Conservation (phyloP, 1,140 invertebrate genomes). For the Palaemon carinicauda region DNA sequence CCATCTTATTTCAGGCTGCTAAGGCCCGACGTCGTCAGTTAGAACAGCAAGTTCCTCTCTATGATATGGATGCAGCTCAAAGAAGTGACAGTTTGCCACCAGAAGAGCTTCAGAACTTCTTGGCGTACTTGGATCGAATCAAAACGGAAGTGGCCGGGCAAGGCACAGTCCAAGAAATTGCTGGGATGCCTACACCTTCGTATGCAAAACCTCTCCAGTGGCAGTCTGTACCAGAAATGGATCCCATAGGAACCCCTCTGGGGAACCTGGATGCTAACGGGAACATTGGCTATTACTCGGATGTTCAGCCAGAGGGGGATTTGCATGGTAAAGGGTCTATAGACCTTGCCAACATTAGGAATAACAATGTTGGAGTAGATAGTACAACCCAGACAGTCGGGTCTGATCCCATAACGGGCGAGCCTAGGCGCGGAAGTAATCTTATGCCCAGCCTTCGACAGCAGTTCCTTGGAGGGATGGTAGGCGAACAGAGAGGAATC, state of each 20-base stretch:
- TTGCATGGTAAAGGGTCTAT: background rate
- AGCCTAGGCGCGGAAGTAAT: background rate
- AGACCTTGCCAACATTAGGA: background rate
- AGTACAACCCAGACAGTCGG: too few species aligned
- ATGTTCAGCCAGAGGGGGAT: background rate
- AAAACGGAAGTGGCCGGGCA: constrained; percentile 54
- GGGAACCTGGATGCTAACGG: background rate
- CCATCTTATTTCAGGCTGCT: constrained; percentile 47
- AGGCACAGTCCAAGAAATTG: constrained; percentile 49
- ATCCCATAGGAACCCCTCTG: background rate
- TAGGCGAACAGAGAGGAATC: background rate
- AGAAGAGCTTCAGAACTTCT: constrained; percentile 56
- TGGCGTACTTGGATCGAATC: constrained; percentile 51
- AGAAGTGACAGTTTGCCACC: constrained; percentile 50
- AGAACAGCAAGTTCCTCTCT: constrained; percentile 57
- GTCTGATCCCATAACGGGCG: background rate
- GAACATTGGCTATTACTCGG: background rate
- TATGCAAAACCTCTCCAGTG: constrained; percentile 18
- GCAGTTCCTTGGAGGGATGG: constrained; percentile 30
- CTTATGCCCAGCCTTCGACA: background rate
- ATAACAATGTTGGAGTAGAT: background rate
- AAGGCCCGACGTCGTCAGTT: constrained; percentile 54
- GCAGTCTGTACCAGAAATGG: background rate
- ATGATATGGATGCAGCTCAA: constrained; percentile 57
- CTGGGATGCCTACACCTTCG: background rate